Evolutionary conservation across 2,113 vertebrate genomes (phyloP), one percentile per base, ranked within the genome.

Genomic region (Nycticebus coucang): DNA sequence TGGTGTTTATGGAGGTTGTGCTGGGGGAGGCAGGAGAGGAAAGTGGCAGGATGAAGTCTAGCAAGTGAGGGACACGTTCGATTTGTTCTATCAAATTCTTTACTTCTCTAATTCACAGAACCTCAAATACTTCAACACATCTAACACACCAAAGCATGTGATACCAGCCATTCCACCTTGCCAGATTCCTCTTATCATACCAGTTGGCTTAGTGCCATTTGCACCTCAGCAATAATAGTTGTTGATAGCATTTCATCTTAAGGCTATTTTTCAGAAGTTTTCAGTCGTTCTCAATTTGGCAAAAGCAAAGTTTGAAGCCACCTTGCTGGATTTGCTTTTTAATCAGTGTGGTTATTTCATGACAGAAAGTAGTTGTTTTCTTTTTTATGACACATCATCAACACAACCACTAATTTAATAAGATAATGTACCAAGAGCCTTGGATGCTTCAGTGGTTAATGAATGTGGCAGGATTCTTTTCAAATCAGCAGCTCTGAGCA

Each of bases 401-500:
- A 92, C 90, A 88, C 68, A 97, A 75, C 53, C 59, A 83, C 68
- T 89, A 62, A 15, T 95, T 97, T 96, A 97, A 93, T 95, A 80
- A 94, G 88, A 92, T 80, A 95, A 87, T 84, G 74, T 69, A 72
- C 14, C 68, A 78, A 79, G 62, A 78, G 68, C 13, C 69, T 89
- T 30, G 72, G 69, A 83, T 79, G 53, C 59, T 83, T 95, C 69
- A 10, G 17, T 89, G 83, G 86, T 79, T 96, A 91, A 91, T 97
- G 83, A 89, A 93, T 85, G 50, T 92, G 71, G 50, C 45, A 82
- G 68, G n/a, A 93, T 96, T 93, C 75, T 95, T 96, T 96, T 80
- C 94, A 95, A 97, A 93, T 81, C 87, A 95, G 95, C 60, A 90
- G 24, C 28, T 94, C 87, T 82, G 93, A 96, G 87, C 74, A 87